Evolutionary conservation across 2,113 vertebrate species (phyloP), one percentile per base, ranked within the genome.

Genomic region (Corythornis vintsioides): DNA sequence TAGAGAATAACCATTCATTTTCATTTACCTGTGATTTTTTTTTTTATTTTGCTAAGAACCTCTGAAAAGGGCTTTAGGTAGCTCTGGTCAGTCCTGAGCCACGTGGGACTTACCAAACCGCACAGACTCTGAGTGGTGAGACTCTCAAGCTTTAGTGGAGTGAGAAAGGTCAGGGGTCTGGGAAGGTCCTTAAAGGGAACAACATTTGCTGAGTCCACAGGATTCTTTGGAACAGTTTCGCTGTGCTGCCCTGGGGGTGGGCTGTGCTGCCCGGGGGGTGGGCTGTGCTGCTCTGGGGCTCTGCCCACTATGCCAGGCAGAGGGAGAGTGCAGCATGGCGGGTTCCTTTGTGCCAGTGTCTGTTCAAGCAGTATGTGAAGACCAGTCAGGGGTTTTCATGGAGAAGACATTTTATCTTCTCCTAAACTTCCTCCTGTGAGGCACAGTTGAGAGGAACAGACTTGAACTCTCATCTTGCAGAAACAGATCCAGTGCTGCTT

Each of bases 81-180:
- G 6, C 22, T 66, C 33, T 60, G 15, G 5, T 47, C 52, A 50
- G 50, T 55, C 57, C 53, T 38, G 43, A 81, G 60, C 33, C 47
- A 18, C 0, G 0, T 67, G n/a, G 20, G 48, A 52, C 6, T 61
- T 59, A 19, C 7, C 29, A 38, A 22, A 24, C 29, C 7, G 2
- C 67, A 35, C 11, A 56, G 47, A 31, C 22, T 15, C 31, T 20
- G 33, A 47, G 11, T 18, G 82, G n/a, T 72, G 63, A 82, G 48
- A 15, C 29, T 60, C 48, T 57, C 57, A 76, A 72, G n/a, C 47
- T 42, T 76, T 63, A 59, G 13, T 5, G 29, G 26, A 24, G 15
- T 1, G 6, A 70, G 42, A 82, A 90, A 88, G 47, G 29, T 40
- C 43, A 81, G 65, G 59, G 20, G 20, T 52, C 31, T 70, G 64